Base-by-base conservation (phyloP, 92 coral and sea anemone species). In the Chrysogorgia sp. region DNA sequence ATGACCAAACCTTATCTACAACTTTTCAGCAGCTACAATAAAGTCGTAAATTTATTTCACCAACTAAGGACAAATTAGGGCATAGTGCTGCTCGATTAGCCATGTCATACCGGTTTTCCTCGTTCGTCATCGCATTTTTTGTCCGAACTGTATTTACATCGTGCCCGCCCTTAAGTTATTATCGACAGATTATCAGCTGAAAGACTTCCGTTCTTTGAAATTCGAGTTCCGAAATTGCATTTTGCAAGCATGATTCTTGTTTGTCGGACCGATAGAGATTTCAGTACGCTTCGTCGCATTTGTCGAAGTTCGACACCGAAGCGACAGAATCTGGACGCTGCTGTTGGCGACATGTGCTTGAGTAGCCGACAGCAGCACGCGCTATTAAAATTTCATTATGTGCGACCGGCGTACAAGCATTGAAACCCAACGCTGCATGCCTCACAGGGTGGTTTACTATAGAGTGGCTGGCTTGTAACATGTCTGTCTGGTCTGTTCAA, bases 151-250 rank as follows among this genome's bases (percentile, higher is more conserved):
- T 15, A 47, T 47, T 15, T 2, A n/a, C 53, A 15, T 6, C 2
- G 53, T 15, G 10, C 7, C 53, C 53, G 7, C 53, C 53, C 53
- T 15, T n/a, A 47, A 47, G 69, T 32, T 21, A 12, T 23, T 31
- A 32, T 41, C 20, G 40, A 47, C 47, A 41, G 43, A 40, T 67
- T 40, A 21, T 10, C 19, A 0, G 35, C 31, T 25, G 28, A 9
- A 35, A 0, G 12, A 32, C 76, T 69, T 68, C 75, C 75, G 75
- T 68, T 20, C 22, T 66, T 33, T 33, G 74, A 37, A 66, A 63
- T 34, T 21, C 71, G 71, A 34, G 28, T 59, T 49, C 22, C 14
- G 57, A 15, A 23, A 61, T 30, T 61, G 15, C 48, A 17, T 32
- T 34, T 31, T 34, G 21, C 17, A 37, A 4, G 43, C 43, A 12